A percentile compares a stretch with the other conserved stretches of the same genome.
Evolutionary conservation across 2,797 vertebrate species (phyloP).

Genomic region (Cryptoprocta ferox): DNA sequence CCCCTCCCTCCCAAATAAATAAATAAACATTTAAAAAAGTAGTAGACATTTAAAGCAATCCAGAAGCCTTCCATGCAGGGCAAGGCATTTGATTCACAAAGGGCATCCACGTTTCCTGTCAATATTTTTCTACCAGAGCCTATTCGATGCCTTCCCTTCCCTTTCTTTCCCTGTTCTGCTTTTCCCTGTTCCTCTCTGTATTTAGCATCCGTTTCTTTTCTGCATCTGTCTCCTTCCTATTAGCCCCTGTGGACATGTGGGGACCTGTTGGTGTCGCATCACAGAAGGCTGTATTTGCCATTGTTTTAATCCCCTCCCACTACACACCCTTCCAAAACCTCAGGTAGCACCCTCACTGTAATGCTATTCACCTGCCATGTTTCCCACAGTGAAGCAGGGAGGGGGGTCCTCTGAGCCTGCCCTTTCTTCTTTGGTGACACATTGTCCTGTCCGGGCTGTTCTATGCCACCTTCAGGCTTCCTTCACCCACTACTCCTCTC

Average conservation of each 20-base stretch:
- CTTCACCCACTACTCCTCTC: not conserved
- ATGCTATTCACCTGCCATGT: not conserved
- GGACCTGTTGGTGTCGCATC: not conserved
- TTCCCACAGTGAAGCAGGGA: not conserved
- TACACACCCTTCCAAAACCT: fast-evolving
- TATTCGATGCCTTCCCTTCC: not conserved
- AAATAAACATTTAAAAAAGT: not conserved
- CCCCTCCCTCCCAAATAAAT: too few relatives aligned
- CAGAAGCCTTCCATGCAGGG: not conserved
- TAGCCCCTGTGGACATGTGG: not conserved
- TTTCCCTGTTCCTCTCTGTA: not conserved
- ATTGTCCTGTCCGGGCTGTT: not conserved
- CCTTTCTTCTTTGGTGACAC: not conserved
- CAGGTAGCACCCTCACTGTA: not conserved
- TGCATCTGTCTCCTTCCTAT: not conserved
- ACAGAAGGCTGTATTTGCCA: not conserved
- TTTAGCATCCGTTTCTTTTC: not conserved
- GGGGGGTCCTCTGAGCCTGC: not conserved
- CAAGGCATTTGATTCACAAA: not conserved
- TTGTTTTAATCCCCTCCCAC: not conserved
- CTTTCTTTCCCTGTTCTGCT: not conserved
- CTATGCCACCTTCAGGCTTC: not conserved
- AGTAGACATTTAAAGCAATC: not conserved
- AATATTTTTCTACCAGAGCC: not conserved
- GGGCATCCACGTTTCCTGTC: not conserved